phyloP scores from a whole-genome alignment of 1,140 invertebrate genomes.

The Calephelis nemesis region DNA sequence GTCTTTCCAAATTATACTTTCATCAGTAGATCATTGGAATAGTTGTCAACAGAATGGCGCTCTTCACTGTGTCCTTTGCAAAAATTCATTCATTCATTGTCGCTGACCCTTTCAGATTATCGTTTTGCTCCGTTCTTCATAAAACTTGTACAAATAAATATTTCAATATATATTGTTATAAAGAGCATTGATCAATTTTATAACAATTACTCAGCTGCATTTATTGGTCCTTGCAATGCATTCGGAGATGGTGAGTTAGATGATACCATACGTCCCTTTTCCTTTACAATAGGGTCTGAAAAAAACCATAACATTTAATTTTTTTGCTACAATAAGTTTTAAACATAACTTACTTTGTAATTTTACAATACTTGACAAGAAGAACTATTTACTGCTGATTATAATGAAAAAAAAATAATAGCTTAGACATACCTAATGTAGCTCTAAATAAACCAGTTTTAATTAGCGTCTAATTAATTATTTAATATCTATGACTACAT shows the following conservation, averaged over 20 bases:
- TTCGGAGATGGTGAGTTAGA: slow-evolving; percentile 75
- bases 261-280: slow-evolving; percentile 87
- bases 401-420: no score
- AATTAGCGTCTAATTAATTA: no score
- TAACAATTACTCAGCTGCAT: slow-evolving; percentile 74
- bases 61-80: slow-evolving; percentile 51
- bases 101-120: slow-evolving; percentile 54
- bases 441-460: no score
- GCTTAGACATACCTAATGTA: no score
- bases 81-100: slow-evolving; percentile 40
- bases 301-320: slow-evolving; percentile 79
- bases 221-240: slow-evolving; percentile 77
- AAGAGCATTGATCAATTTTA: slow-evolving; percentile 61
- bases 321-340: slow-evolving; percentile 58
- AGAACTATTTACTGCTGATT: no score
- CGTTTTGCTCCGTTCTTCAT: slow-evolving; percentile 46
- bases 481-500: no score
- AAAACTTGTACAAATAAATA: slow-evolving; percentile 76
- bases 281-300: slow-evolving; percentile 94
- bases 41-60: slow-evolving; percentile 46
- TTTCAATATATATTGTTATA: slow-evolving; percentile 71
- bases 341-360: no score
- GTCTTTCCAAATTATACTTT: slow-evolving; percentile 75
- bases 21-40: slow-evolving; percentile 64
- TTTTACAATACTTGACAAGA: no score